These are phyloP conservation scores for Acrobasis consociella DNA, from an alignment of 2,888 invertebrate genomes.

Conservation along the genomic window DNA sequence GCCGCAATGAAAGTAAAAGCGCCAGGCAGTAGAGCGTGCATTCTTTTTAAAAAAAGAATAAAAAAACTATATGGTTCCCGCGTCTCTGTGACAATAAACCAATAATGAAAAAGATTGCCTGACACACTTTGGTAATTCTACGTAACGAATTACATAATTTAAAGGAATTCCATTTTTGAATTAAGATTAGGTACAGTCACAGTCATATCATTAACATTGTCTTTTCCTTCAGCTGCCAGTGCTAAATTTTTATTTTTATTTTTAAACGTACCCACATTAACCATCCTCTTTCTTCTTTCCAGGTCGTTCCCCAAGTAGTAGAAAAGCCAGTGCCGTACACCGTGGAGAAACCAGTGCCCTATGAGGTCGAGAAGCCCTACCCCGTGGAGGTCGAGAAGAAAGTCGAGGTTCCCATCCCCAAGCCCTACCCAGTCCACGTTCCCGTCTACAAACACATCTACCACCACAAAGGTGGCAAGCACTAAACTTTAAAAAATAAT, in stretches of 20 bases:
- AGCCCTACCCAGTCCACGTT: slow-evolving; percentile 88
- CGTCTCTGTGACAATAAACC: slow-evolving; percentile 39
- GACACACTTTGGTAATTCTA: slow-evolving; percentile 6
- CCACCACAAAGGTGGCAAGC: slow-evolving; percentile 83
- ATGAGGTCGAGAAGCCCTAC: slow-evolving; percentile 88
- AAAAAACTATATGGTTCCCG: slow-evolving; percentile 35
- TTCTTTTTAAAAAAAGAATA: slow-evolving; percentile 24
- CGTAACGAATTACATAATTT: slow-evolving; percentile 9
- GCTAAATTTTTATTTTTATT: too few relatives aligned
- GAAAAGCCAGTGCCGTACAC: slow-evolving; percentile 89
- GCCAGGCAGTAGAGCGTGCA: slow-evolving; percentile 56
- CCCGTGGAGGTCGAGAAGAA: slow-evolving; percentile 89
- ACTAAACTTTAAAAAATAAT: slow-evolving; percentile 50
- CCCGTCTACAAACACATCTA: slow-evolving; percentile 89
- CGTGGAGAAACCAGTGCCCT: slow-evolving; percentile 87
- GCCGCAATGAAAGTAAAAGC: slow-evolving; percentile 70
- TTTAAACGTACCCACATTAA: background rate
- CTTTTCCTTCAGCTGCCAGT: background rate
- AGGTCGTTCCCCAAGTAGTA: slow-evolving; percentile 87
- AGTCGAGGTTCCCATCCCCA: slow-evolving; percentile 86
- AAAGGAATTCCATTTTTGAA: background rate
- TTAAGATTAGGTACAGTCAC: background rate
- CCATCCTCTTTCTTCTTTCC: slow-evolving; percentile 33
- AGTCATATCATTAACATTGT: background rate
- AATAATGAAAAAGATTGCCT: background rate